Base-by-base conservation (phyloP, 2,797 vertebrate species). In the Nyctalus aviator region DNA sequence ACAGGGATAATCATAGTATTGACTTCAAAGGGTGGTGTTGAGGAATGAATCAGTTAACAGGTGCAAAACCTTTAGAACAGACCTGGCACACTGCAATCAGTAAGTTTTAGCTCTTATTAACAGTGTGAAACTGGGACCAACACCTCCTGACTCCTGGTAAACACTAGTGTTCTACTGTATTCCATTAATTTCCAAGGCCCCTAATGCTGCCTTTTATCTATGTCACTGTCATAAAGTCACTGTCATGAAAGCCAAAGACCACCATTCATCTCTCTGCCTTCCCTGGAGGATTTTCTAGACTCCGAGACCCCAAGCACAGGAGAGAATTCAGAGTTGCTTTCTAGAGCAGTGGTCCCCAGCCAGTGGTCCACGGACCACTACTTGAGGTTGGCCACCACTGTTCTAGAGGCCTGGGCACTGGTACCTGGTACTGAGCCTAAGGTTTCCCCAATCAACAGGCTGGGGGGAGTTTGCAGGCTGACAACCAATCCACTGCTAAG, bases 301-400 rank as follows among this genome's bases (percentile, higher is more conserved):
- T 71, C 41, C 9, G 62, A 73, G 53, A 66, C 12, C 72, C 35
- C 35, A 48, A 57, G 25, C 15, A 59, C 13, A 64, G 48, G 0
- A 84, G 37, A 81, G 69, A 69, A 84, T 84, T 87, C 76, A 50
- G 69, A 83, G 62, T 0, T 93, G 81, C 55, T 84, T 83, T 86
- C 66, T 23, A 66, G n/a, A 44, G 64, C 59, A 62, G 27, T 6
- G 59, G 27, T 15, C 6, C 5, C 27, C 59, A 62, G 14, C 13
- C 0, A 13, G 59, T 62, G 59, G 12, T 62, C 59, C 27, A 14
- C 6, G 13, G 13, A 62, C 59, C 59, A 62, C 59, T 62, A 27
- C 59, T 30, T 62, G 27, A 62, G 59, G 59, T 30, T 62, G 13
- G 59, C 11, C 12, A 62, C 59, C 0, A 12, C 59, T 62, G 27